Percentiles rank a stretch among this genome's conserved stretches.
Conservation (phyloP, 2,888 invertebrate genomes). For the Chymomyza caudatula region DNA sequence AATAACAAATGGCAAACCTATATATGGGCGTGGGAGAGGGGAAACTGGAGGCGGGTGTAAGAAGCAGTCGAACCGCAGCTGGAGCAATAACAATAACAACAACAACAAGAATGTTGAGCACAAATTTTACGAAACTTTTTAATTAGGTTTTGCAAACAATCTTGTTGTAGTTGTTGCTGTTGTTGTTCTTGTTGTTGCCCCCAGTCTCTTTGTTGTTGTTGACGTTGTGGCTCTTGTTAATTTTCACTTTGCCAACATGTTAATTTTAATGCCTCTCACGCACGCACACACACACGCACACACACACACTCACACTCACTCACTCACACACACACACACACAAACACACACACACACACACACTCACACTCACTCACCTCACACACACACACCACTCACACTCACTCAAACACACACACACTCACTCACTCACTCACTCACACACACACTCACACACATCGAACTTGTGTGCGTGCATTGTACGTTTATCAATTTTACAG, state of each 20-base stretch:
- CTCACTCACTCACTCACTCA: neutral
- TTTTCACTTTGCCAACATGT: constrained; percentile 46
- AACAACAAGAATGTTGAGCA: constrained; percentile 24
- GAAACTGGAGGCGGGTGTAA: neutral
- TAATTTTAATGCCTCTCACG: constrained; percentile 36
- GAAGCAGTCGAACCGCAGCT: constrained; percentile 11
- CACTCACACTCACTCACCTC: neutral
- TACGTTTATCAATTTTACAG: neutral
- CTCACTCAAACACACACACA: constrained; percentile 10
- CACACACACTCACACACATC: neutral
- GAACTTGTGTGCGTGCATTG: too few relatives aligned
- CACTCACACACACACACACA: neutral
- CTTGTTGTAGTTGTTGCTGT: constrained; percentile 15
- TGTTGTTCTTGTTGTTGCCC: constrained; percentile 9
- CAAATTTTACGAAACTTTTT: constrained; percentile 51
- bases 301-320: neutral
- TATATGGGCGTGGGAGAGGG: neutral
- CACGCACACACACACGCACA: constrained; percentile 6
- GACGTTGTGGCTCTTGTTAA: constrained; percentile 28
- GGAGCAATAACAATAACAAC: constrained; percentile 11
- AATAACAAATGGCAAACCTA: constrained; percentile 6
- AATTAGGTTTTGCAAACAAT: constrained; percentile 53
- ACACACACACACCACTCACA: too few relatives aligned
- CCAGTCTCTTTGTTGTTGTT: constrained; percentile 1
- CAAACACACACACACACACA: constrained; percentile 11